A percentile compares a stretch with the other conserved stretches of the same genome.
Evolutionary conservation across 2,113 vertebrate genomes (phyloP).

Genomic region (Periophthalmodon schlosseri): DNA sequence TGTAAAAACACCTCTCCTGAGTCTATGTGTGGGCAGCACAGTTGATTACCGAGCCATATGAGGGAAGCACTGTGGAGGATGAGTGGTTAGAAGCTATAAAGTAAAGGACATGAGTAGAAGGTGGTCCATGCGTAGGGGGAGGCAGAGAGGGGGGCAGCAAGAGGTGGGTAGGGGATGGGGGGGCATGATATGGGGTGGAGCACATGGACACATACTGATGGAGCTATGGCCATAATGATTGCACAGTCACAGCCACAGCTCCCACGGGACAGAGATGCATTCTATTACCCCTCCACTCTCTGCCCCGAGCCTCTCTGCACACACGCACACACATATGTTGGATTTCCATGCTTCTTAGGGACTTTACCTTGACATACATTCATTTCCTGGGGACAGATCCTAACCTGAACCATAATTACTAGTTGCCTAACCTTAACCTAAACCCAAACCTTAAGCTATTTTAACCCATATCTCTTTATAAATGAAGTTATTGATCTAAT

Average conservation of each 20-base stretch:
- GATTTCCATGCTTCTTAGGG: too few relatives aligned
- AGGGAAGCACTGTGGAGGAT: conserved; percentile 14
- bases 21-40: neutral
- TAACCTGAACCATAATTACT: too few relatives aligned
- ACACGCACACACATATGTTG: neutral
- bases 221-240: conserved; percentile 79
- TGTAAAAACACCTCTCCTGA: neutral
- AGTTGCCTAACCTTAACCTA: too few relatives aligned
- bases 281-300: conserved; percentile 68
- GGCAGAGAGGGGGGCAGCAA: neutral
- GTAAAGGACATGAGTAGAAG: conserved; percentile 32
- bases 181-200: conserved; percentile 29
- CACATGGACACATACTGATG: conserved; percentile 71
- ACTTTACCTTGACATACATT: too few relatives aligned
- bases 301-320: conserved; percentile 39
- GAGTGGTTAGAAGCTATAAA: conserved; percentile 27
- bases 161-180: neutral
- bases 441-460: too few relatives aligned
- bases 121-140: conserved; percentile 24
- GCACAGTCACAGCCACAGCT: conserved; percentile 74
- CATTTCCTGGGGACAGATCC: too few relatives aligned
- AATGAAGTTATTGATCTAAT: too few relatives aligned
- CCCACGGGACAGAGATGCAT: conserved; percentile 68
- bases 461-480: too few relatives aligned
- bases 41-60: conserved; percentile 26